These are phyloP conservation scores for Tiphia femorata DNA, from an alignment of 2,888 invertebrate species.

Conservation along the genomic window DNA sequence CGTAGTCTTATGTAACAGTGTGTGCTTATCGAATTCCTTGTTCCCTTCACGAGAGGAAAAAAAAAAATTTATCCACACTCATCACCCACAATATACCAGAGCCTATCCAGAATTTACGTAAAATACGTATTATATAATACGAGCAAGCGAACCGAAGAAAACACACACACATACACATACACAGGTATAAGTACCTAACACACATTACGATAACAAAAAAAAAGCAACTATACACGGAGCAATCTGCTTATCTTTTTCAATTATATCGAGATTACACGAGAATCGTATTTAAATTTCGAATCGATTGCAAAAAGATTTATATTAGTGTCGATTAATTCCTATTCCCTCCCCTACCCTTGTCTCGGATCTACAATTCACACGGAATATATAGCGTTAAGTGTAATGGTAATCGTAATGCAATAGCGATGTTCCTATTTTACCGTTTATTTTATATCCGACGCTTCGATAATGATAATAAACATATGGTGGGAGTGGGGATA, in stretches of 20 bases:
- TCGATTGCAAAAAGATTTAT: no score
- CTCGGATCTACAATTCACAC: slow-evolving; percentile 37
- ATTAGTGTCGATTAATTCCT: slow-evolving; percentile 17
- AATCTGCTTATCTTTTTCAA: slow-evolving; percentile 17
- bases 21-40: not conserved
- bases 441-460: slow-evolving; percentile 45
- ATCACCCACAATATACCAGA: no score
- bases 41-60: no score
- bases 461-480: slow-evolving; percentile 21
- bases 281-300: slow-evolving; percentile 30
- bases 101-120: not conserved
- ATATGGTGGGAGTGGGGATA: no score
- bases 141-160: slow-evolving; percentile 12
- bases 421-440: slow-evolving; percentile 61
- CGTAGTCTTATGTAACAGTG: not conserved
- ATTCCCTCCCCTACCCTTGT: slow-evolving; percentile 26
- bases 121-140: no score
- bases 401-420: slow-evolving; percentile 55
- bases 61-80: no score
- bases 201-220: slow-evolving; percentile 14
- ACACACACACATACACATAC: slow-evolving; percentile 20
- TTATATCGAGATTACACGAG: slow-evolving; percentile 15
- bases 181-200: slow-evolving; percentile 15
- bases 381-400: slow-evolving; percentile 40
- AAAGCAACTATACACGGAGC: slow-evolving; percentile 18